Percentiles rank a stretch among this genome's conserved stretches.
Conservation (phyloP, 1,140 invertebrate genomes). For the Arion vulgaris region DNA sequence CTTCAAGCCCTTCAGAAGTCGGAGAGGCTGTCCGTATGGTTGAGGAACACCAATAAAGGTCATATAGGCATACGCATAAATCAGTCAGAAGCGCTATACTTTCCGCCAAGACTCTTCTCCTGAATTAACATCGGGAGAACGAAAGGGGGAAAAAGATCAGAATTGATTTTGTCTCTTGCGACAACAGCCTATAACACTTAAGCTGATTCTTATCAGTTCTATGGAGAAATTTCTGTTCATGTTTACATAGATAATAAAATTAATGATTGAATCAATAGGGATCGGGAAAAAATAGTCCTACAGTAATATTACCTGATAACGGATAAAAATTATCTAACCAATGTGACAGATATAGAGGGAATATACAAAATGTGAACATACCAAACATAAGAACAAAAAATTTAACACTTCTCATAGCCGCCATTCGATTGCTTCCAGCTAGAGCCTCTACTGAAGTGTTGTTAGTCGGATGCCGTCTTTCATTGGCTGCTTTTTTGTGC, state of each 20-base stretch:
- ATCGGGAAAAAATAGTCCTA: neutral
- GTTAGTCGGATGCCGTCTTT: neutral
- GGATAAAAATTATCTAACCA: neutral
- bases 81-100: no score
- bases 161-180: no score
- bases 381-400: conserved; percentile 2
- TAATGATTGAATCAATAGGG: neutral
- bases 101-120: no score
- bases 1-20: no score
- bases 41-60: no score
- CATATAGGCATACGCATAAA: no score
- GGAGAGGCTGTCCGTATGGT: no score
- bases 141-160: no score
- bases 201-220: neutral
- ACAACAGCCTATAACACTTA: neutral
- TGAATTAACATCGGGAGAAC: no score
- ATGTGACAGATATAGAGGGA: neutral
- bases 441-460: neutral
- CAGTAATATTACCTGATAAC: neutral
- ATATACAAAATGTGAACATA: neutral
- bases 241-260: neutral
- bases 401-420: neutral
- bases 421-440: neutral
- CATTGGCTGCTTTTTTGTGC: neutral
- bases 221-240: neutral